A percentile compares a stretch with the other conserved stretches of the same genome.
These are phyloP conservation scores for Parazoanthus swiftii DNA, from an alignment of 92 coral and sea anemone species.

Conservation along the genomic window DNA sequence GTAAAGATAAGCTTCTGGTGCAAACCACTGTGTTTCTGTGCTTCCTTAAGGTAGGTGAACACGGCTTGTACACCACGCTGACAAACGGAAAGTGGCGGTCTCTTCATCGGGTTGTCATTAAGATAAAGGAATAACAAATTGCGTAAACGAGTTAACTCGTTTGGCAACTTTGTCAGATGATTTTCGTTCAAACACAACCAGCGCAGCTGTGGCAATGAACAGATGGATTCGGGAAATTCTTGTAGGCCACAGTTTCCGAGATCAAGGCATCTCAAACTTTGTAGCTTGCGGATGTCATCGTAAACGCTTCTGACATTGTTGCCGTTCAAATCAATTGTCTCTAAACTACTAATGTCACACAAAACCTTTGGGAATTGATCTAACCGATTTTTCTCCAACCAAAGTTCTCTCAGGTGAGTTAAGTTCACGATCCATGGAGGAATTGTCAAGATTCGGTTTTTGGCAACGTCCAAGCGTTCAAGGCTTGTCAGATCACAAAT, in stretches of 20 bases:
- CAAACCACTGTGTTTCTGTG: constrained; percentile 36
- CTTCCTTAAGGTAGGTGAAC: constrained; percentile 45
- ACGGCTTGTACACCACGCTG: constrained; percentile 59
- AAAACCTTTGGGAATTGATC: constrained; percentile 42
- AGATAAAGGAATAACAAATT: constrained; percentile 43
- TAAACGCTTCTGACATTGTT: constrained; percentile 42
- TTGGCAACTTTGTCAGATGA: constrained; percentile 43
- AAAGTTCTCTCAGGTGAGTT: constrained; percentile 38
- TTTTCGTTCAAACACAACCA: constrained; percentile 54
- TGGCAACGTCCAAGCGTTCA: constrained; percentile 46
- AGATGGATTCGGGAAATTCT: constrained; percentile 37
- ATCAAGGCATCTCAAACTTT: constrained; percentile 43
- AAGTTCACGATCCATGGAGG: constrained; percentile 35
- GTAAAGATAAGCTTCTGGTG: constrained; percentile 62
- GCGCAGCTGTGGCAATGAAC: constrained; percentile 13
- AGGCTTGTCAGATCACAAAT: constrained; percentile 41
- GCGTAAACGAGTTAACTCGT: constrained; percentile 23
- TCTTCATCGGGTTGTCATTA: constrained; percentile 38
- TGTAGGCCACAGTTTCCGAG: constrained; percentile 49
- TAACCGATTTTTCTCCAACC: constrained; percentile 51
- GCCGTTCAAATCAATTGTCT: constrained; percentile 42
- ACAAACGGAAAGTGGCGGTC: constrained; percentile 49
- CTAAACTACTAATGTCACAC: constrained; percentile 41
- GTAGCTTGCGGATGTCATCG: constrained; percentile 20
- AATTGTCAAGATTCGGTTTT: constrained; percentile 39